Base-by-base conservation (phyloP, 2,888 invertebrate species). In the Aricia artaxerxes region DNA sequence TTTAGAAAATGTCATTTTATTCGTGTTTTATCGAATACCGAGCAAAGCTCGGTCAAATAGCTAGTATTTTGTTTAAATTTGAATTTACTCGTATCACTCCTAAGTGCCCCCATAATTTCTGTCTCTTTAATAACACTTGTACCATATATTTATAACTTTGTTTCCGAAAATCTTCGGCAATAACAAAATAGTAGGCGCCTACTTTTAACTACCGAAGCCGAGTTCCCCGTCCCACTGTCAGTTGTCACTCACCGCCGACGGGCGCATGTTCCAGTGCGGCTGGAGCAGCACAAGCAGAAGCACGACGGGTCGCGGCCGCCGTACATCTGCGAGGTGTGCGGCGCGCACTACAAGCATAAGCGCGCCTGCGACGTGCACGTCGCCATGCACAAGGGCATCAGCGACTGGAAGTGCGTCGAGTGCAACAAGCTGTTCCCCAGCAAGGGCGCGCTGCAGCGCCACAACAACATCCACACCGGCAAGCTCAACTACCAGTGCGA, bases 401-500 rank as follows among this genome's bases (percentile, higher is more conserved):
- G 95, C 83, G 95, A 95, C 69, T 95, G 95, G 92, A 95, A 95
- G 81, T 96, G 96, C 84, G 94, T 92, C 80, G 93, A 95, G 85
- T 96, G 96, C 87, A 92, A 94, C 80, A 96, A 96, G 84, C 88
- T 95, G 84, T 96, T 96, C 82, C 96, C 96, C 0, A 96, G 96
- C 38, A 96, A 96, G 85, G 95, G 95, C 31, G 95, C 96, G 0
- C 86, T 96, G 69, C 95, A 95, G 87, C 89, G 96, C 83, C 96
- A 96, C 84, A 92, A 95, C 85, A 95, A 95, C 73, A 95, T 96
- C 72, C 96, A 96, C 85, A 96, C 95, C 0, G 95, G 95, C 16
- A 95, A 95, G 84, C 91, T 94, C 13, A 95, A 95, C 77, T 96
- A 95, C 85, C 95, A 96, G 91, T 96, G 96, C 87, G 95, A 95